These are phyloP conservation scores for Luperina testacea DNA, from an alignment of 2,888 invertebrate species.

Conservation along the genomic window DNA sequence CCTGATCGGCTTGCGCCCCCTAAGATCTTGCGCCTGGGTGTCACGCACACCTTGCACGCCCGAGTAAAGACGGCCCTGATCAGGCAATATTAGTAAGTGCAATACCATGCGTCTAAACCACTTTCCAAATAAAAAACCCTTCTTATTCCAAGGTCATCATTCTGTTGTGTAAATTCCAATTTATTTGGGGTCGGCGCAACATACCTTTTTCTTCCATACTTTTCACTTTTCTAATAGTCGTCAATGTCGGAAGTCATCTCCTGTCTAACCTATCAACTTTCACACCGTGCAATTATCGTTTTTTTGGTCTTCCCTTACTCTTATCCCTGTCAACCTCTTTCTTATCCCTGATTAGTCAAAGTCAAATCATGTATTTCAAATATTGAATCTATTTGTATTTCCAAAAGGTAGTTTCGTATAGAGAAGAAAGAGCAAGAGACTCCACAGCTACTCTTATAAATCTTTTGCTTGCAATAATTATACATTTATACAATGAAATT, in stretches of 20 bases:
- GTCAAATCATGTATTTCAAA: not conserved
- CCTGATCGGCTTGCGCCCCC: too few species aligned
- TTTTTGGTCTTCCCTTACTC: too few species aligned
- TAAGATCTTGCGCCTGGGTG: too few species aligned
- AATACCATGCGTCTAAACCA: not conserved
- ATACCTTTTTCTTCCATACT: not conserved
- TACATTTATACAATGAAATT: not conserved
- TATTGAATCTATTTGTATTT: not conserved
- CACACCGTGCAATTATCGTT: too few species aligned
- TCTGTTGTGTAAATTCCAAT: not conserved
- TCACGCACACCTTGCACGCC: too few species aligned
- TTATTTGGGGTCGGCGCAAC: not conserved
- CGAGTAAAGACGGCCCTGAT: too few species aligned
- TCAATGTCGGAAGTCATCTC: not conserved
- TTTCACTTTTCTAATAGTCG: not conserved
- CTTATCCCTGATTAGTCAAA: too few species aligned
- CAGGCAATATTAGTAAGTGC: not conserved
- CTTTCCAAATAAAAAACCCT: not conserved
- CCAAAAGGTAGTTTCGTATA: not conserved
- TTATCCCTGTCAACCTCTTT: too few species aligned
- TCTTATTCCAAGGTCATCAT: not conserved
- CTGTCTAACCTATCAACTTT: not conserved
- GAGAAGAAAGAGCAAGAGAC: not conserved
- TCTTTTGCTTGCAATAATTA: not conserved
- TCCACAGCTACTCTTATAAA: not conserved